Conservation (phyloP, 2,888 invertebrate species). For the Papilio elwesi region DNA sequence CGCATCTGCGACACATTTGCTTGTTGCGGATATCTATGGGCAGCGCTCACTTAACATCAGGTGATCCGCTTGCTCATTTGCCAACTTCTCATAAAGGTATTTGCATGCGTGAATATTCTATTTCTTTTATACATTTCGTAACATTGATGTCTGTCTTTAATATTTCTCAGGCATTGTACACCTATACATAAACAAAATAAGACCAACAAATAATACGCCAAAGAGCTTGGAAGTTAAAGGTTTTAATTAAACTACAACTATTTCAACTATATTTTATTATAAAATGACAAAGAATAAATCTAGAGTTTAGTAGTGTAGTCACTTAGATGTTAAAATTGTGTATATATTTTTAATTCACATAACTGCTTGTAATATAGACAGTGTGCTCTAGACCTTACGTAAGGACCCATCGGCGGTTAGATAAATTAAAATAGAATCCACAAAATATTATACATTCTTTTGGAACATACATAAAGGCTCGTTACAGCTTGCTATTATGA, state of each 20-base stretch:
- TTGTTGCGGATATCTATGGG: no score
- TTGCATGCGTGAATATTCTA: no score
- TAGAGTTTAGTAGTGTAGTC: constrained; percentile 85
- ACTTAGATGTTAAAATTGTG: constrained; percentile 78
- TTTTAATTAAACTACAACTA: constrained; percentile 36
- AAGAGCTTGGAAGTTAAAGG: background rate
- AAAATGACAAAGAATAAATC: constrained; percentile 89
- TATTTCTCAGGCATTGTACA: no score
- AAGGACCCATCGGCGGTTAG: constrained; percentile 56
- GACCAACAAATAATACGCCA: background rate
- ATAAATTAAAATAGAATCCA: constrained; percentile 69
- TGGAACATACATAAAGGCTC: constrained; percentile 56
- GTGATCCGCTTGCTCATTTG: no score
- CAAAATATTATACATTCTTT: constrained; percentile 71
- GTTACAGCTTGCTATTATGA: constrained; percentile 67
- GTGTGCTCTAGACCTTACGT: constrained; percentile 50
- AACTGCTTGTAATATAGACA: constrained; percentile 69
- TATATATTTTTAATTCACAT: constrained; percentile 75
- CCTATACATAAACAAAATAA: background rate
- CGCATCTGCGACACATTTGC: no score
- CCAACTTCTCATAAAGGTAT: no score
- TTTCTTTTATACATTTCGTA: no score
- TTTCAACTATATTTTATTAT: constrained; percentile 86
- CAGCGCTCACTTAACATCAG: no score
- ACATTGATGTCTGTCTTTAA: no score